These are phyloP conservation scores for Panagrolaimus sp. DNA, from an alignment of 1,140 invertebrate genomes.

Conservation along the genomic window DNA sequence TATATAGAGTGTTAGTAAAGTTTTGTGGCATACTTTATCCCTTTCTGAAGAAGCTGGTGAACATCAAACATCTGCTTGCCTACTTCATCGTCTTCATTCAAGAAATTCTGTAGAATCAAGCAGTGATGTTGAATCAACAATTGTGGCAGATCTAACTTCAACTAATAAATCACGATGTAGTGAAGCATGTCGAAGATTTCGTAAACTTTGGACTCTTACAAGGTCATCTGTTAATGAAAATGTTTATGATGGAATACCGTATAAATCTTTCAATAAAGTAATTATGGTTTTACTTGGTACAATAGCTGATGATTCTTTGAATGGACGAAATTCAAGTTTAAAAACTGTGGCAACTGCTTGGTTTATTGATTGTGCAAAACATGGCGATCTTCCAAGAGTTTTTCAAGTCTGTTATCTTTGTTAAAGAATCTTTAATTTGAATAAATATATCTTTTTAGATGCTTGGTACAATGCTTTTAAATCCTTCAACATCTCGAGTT, in stretches of 20 bases:
- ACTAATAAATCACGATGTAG: slow-evolving; percentile 36
- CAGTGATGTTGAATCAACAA: slow-evolving; percentile 56
- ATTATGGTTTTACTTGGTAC: slow-evolving; percentile 55
- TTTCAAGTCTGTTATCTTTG: too few relatives aligned
- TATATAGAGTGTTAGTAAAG: slow-evolving; percentile 31
- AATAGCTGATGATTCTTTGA: slow-evolving; percentile 44
- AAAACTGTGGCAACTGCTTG: slow-evolving; percentile 44
- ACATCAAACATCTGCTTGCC: slow-evolving; percentile 29
- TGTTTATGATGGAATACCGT: slow-evolving; percentile 21
- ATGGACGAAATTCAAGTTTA: slow-evolving; percentile 29
- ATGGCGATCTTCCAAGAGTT: slow-evolving; percentile 67
- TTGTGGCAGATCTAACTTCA: slow-evolving; percentile 47
- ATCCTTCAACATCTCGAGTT: slow-evolving; percentile 75
- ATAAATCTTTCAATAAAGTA: slow-evolving; percentile 52
- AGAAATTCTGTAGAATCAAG: slow-evolving; percentile 33
- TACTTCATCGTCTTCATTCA: slow-evolving; percentile 50
- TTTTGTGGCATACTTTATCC: slow-evolving; percentile 36
- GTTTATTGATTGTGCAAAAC: slow-evolving; percentile 69
- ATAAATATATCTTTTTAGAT: slow-evolving; percentile 63
- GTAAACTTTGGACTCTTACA: slow-evolving; percentile 45
- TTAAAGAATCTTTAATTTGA: too few relatives aligned
- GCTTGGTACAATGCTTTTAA: slow-evolving; percentile 74
- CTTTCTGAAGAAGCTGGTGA: slow-evolving; percentile 16
- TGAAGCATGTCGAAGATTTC: slow-evolving; percentile 37
- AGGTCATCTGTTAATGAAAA: slow-evolving; percentile 31